Conservation (phyloP, 2,797 vertebrate species). For the Coilia nasus region DNA sequence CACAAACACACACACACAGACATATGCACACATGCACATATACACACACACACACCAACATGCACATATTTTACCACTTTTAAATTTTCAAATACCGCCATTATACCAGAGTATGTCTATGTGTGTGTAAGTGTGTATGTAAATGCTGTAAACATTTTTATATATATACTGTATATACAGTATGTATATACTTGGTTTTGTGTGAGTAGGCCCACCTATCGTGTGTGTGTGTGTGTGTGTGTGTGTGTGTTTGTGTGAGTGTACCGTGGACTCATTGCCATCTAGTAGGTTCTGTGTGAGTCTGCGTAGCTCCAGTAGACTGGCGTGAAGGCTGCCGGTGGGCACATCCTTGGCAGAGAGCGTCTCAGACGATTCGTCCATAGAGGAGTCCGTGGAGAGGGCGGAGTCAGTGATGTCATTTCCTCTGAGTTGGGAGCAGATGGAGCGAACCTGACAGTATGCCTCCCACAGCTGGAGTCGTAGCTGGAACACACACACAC, state of each 20-base stretch:
- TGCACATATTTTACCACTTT: no score
- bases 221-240: background rate
- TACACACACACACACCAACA: background rate
- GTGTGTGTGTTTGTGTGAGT: background rate
- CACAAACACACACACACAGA: background rate
- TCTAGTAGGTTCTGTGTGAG: constrained; percentile 93
- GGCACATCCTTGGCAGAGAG: constrained; percentile 94
- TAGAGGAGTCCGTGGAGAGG: constrained; percentile 93
- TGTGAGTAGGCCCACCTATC: no score
- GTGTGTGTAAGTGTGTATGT: no score
- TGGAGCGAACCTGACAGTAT: constrained; percentile 91
- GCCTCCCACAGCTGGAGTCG: constrained; percentile 95
- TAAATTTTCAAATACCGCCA: no score
- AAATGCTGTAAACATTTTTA: no score
- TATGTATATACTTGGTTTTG: constrained; percentile 66
- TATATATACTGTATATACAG: no score
- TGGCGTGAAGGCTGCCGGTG: constrained; percentile 87
- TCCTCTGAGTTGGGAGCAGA: constrained; percentile 92
- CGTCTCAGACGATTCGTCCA: constrained; percentile 97
- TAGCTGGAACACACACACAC: constrained; percentile 71
- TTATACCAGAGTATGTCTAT: no score
- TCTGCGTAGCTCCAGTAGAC: constrained; percentile 90
- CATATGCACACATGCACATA: background rate
- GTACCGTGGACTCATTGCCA: constrained; percentile 90
- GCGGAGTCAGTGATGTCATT: constrained; percentile 93